phyloP scores from a whole-genome alignment of 1,140 invertebrate genomes.

The Drosophila bipectinata region DNA sequence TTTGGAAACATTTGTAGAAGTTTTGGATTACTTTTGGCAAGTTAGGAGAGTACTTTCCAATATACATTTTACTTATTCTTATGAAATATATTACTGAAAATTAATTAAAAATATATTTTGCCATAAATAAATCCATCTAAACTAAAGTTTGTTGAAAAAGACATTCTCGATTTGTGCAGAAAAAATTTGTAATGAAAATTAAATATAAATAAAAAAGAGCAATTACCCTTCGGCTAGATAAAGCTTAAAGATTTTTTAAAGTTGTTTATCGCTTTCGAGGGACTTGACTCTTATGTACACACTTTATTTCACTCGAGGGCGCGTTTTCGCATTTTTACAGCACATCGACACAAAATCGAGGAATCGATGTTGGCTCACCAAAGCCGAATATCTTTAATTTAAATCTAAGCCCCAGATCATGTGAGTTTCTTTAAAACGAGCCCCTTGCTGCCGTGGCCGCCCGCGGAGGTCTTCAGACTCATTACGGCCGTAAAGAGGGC shows the following conservation, averaged over 20 bases:
- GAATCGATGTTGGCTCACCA: constrained; percentile 14
- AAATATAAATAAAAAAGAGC: neutral
- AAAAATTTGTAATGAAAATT: neutral
- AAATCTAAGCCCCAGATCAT: constrained; percentile 42
- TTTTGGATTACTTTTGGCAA: neutral
- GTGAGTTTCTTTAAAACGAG: constrained; percentile 76
- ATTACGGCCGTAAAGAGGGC: constrained; percentile 89
- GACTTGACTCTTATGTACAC: constrained; percentile 23
- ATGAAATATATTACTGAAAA: too few species aligned
- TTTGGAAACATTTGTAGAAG: neutral
- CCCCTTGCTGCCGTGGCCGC: constrained; percentile 61
- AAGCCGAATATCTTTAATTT: constrained; percentile 12
- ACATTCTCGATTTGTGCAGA: neutral
- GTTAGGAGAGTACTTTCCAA: neutral
- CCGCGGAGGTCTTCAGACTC: constrained; percentile 84
- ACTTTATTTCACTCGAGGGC: constrained; percentile 42
- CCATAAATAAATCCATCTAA: neutral
- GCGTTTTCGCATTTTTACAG: constrained; percentile 17
- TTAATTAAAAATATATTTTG: neutral
- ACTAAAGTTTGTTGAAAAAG: neutral
- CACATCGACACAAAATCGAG: neutral
- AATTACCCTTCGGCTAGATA: neutral
- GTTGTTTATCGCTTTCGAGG: constrained; percentile 3
- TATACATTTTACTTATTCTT: neutral
- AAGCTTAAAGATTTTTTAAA: neutral